Evolutionary conservation across 1,140 invertebrate genomes (phyloP), one percentile per base, ranked within the genome.

Genomic region (Drosophila ananassae): DNA sequence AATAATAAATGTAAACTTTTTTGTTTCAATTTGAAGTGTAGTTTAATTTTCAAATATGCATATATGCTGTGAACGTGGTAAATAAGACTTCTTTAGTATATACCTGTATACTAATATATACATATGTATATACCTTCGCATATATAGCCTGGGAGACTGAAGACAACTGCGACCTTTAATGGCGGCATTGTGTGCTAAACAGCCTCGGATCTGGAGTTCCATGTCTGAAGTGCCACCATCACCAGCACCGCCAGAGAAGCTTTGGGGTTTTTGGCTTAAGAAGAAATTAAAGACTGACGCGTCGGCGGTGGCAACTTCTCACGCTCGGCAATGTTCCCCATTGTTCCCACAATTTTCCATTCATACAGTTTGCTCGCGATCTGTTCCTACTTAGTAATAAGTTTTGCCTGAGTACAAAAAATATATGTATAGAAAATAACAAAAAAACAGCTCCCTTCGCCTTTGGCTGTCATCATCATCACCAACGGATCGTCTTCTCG

Each of bases 271-370:
- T 47, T 21, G 41, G 41, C 5, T 21, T 13, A 13, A 13, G 44
- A 47, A 47, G 44, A 47, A 56, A 28, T 57, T 63, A 25, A 44
- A 57, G 28, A 34, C 37, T 21, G 50, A 48, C 52, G 59, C 68
- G 59, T 73, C 30, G 79, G 50, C 62, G 61, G 50, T 81, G 75
- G 78, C 67, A 46, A 77, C 54, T 87, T 87, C 83, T 73, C 83
- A 87, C 83, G 83, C 78, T 87, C 60, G 60, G 62, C 72, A 64
- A 62, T 59, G 47, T 50, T 34, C 58, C 73, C 66, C 78, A 82
- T 89, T 83, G 79, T 87, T 87, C 83, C 82, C 83, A 87, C 83
- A 87, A 89, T 89, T 89, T 89, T 89, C 83, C 83, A 89, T 89
- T 87, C 83, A 80, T 77, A 76, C 78, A 48, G 83, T 87, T 87